Evolutionary conservation across 2,888 invertebrate genomes (phyloP).

Genomic region (Meliscaeva auricollis): DNA sequence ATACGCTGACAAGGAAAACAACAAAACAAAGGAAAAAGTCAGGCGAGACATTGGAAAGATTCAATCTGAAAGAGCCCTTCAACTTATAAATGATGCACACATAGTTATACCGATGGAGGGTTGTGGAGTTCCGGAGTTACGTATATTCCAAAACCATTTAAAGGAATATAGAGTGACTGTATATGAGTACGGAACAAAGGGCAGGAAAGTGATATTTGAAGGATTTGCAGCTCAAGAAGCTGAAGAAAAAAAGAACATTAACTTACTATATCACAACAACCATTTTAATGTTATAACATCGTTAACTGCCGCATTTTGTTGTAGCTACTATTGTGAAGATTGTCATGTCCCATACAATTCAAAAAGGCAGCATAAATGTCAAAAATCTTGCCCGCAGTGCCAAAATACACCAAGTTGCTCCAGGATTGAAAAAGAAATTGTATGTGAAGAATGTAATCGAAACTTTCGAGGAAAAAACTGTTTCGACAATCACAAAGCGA

Average conservation of each 20-base stretch:
- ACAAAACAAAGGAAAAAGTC: background rate
- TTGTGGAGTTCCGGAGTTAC: background rate
- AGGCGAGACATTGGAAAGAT: background rate
- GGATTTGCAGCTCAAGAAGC: background rate
- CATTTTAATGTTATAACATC: slow-evolving; percentile 16
- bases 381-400: slow-evolving; percentile 2
- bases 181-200: background rate
- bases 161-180: background rate
- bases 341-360: slow-evolving; percentile 20
- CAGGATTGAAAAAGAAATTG: background rate
- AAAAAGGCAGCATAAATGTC: background rate
- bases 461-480: slow-evolving; percentile 23
- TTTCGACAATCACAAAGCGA: slow-evolving; percentile 31
- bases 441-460: background rate
- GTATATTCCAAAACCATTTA: background rate
- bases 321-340: slow-evolving; percentile 15
- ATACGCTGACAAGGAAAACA: background rate
- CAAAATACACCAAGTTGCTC: background rate
- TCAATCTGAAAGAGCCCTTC: background rate
- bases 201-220: background rate
- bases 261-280: slow-evolving; percentile 16
- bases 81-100: background rate
- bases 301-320: slow-evolving; percentile 31
- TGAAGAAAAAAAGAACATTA: slow-evolving; percentile 6
- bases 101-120: background rate